A percentile compares a stretch with the other conserved stretches of the same genome.
Evolutionary conservation across 1,140 invertebrate species (phyloP).

Genomic region (Agrypnia vestita): DNA sequence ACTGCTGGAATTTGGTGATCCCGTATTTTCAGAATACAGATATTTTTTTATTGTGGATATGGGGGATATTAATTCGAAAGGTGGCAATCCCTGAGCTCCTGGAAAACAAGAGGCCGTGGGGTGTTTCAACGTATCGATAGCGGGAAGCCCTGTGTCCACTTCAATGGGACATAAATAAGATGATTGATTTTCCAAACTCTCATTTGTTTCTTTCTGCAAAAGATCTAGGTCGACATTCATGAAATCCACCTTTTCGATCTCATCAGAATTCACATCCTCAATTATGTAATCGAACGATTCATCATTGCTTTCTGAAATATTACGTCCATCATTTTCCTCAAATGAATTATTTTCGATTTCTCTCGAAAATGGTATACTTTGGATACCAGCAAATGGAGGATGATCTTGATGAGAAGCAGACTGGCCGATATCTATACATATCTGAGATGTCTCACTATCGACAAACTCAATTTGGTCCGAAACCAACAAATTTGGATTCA

Average conservation of each 20-base stretch:
- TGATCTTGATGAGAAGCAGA: not conserved
- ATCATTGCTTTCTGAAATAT: constrained; percentile 12
- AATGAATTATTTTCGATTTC: constrained; percentile 1
- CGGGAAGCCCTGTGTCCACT: not conserved
- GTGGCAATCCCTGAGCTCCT: constrained; percentile 14
- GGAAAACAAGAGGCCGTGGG: not conserved
- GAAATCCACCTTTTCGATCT: constrained; percentile 30
- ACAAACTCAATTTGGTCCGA: not conserved
- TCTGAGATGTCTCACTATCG: not conserved
- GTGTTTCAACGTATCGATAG: not conserved
- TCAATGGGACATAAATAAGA: not conserved
- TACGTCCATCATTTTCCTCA: not conserved
- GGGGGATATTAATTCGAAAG: constrained; percentile 26
- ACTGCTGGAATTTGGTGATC: constrained; percentile 9
- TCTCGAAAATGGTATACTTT: not conserved
- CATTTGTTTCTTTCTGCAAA: constrained; percentile 27
- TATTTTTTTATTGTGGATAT: constrained; percentile 29
- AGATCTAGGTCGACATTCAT: constrained; percentile 32
- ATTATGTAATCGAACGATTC: constrained; percentile 30
- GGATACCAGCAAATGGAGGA: not conserved
- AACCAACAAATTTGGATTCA: not conserved
- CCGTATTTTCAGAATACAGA: constrained; percentile 2
- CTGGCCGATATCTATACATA: not conserved
- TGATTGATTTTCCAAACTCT: not conserved
- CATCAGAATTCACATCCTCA: constrained; percentile 42